These are phyloP conservation scores for Aptenodytes patagonicus DNA, from an alignment of 2,113 vertebrate genomes.

Conservation along the genomic window DNA sequence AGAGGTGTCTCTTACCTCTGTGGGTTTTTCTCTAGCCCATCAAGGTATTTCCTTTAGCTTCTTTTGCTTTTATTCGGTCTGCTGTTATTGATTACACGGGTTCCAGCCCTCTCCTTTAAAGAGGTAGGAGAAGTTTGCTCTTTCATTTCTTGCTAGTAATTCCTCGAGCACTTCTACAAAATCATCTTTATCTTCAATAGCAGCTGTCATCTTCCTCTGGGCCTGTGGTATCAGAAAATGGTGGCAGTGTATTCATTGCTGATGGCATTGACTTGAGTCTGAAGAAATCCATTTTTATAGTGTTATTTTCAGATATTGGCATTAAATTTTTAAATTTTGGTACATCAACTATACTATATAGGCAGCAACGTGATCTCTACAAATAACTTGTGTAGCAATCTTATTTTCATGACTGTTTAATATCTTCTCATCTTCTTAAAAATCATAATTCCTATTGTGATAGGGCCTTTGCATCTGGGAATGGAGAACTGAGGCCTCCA, in stretches of 20 bases:
- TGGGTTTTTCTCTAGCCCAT: not conserved
- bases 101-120: conserved; percentile 24
- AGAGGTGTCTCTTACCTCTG: not conserved
- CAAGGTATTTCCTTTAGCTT: not conserved
- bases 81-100: conserved; percentile 3
- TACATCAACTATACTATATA: not conserved
- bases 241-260: not conserved
- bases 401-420: not conserved
- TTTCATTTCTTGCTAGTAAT: conserved; percentile 27
- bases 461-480: not conserved
- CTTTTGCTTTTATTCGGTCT: not conserved
- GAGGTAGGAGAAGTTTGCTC: not conserved
- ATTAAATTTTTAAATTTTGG: not conserved
- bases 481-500: not conserved
- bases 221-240: not conserved
- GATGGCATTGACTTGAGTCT: not conserved
- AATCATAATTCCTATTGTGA: not conserved
- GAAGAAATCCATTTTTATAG: not conserved
- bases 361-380: not conserved
- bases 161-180: conserved; percentile 4
- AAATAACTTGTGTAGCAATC: not conserved
- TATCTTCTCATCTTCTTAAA: not conserved
- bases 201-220: not conserved
- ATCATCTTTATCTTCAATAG: conserved; percentile 11
- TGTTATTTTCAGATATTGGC: not conserved